phyloP scores from a whole-genome alignment of 2,888 invertebrate genomes.

The Biston betularia region DNA sequence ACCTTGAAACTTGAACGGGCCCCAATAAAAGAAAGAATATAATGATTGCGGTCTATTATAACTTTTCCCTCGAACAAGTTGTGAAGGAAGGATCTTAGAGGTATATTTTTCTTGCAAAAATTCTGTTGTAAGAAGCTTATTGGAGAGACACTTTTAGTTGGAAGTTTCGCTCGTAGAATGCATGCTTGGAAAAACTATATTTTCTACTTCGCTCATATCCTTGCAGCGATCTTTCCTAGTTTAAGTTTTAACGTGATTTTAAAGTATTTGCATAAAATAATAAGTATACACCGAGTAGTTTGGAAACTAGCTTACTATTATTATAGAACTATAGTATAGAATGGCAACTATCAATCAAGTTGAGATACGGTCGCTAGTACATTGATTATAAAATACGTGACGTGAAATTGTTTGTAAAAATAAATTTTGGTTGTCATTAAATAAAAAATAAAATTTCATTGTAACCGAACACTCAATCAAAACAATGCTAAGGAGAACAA shows the following conservation, averaged over 20 bases:
- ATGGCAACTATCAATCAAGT: no score
- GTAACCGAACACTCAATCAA: background rate
- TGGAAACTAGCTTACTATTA: no score
- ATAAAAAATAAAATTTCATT: background rate
- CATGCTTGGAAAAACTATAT: conserved; percentile 5
- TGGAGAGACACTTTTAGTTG: conserved; percentile 14
- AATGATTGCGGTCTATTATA: conserved; percentile 62
- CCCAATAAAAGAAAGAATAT: conserved; percentile 48
- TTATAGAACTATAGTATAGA: no score
- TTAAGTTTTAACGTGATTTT: conserved; percentile 5
- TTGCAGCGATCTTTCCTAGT: background rate
- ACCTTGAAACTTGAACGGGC: conserved; percentile 39
- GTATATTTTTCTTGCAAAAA: conserved; percentile 43
- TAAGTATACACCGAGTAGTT: background rate
- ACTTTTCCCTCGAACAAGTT: conserved; percentile 49
- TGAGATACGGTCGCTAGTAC: no score
- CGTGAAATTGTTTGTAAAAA: no score
- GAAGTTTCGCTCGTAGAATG: conserved; percentile 15
- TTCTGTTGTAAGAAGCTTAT: conserved; percentile 30
- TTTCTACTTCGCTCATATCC: background rate
- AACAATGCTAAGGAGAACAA: no score
- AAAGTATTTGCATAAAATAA: conserved; percentile 1
- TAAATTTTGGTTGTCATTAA: background rate
- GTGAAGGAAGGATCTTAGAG: conserved; percentile 33
- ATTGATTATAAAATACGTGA: no score